Base-by-base conservation (phyloP, 2,888 invertebrate species). In the Cancer borealis region DNA sequence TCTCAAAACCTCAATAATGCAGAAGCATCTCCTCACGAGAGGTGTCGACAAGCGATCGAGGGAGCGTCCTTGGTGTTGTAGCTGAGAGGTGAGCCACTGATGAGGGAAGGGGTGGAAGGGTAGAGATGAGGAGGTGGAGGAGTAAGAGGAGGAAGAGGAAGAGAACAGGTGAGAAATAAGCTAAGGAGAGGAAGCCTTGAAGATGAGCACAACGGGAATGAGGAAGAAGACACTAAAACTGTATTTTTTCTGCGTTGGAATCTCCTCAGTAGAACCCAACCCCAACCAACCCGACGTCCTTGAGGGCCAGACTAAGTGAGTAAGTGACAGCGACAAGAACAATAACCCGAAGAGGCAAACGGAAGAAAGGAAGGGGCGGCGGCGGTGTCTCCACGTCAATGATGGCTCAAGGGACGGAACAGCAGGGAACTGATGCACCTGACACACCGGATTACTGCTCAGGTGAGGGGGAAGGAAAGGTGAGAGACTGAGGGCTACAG, bases 301-400 rank as follows among this genome's bases (percentile, higher is more conserved):
- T 79, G 79, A 79, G 79, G 12, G 8, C 10, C 30, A 30, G 79
- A 79, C 14, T 66, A 66, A 79, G 79, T 79, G 66, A n/a, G 54
- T 17, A 73, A 73, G 26, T 73, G 73, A 30, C 79, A 79, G 79
- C 30, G 79, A 26, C 30, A 30, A 26, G 79, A 30, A 79, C 30
- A 79, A 79, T 30, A 30, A 79, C 79, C 79, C 30, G 4, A 30
- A 79, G 79, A 79, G 3, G 30, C 30, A 26, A 79, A 79, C 26
- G 21, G 79, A 79, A 10, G 79, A 90, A 90, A 60, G 90, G 60
- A 60, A 90, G 47, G 45, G 45, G n/a, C 3, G 47, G 89, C 14
- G n/a, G 66, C 21, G 3, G 66, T n/a, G 66, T 66, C 66, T 66
- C n/a, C 21, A n/a, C 66, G n/a, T 54, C 54, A 12, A 17, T 17